Percentiles rank a stretch among this genome's conserved stretches.
Conservation (phyloP, 2,113 vertebrate genomes). For the Engystomops pustulosus region DNA sequence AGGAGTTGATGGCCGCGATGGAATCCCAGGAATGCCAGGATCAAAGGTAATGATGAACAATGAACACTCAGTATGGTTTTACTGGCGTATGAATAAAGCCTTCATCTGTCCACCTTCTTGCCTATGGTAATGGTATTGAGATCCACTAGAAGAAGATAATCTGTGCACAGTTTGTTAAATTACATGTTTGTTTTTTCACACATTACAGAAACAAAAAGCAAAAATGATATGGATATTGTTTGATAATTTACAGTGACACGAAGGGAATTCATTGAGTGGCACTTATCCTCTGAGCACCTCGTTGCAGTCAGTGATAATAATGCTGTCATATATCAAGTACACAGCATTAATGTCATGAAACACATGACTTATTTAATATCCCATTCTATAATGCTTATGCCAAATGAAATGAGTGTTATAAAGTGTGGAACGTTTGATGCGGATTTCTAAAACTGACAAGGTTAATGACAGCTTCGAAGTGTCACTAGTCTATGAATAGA, state of each 20-base stretch:
- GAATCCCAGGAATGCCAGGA: constrained; percentile 95
- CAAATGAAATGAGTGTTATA: constrained; percentile 54
- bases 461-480: constrained; percentile 55
- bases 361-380: constrained; percentile 52
- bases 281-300: constrained; percentile 10
- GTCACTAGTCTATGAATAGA: constrained; percentile 51
- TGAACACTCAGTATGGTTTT: neutral
- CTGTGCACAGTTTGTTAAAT: constrained; percentile 11
- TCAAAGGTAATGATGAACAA: constrained; percentile 81
- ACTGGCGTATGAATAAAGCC: neutral
- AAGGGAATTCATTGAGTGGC: neutral
- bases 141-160: neutral
- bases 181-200: constrained; percentile 26
- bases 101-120: neutral
- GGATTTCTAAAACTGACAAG: constrained; percentile 51
- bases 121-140: neutral
- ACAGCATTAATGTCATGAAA: constrained; percentile 49
- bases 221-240: neutral
- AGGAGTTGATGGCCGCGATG: constrained; percentile 89
- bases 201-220: neutral
- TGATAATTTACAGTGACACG: neutral
- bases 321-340: constrained; percentile 41
- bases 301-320: constrained; percentile 27
- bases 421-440: constrained; percentile 44
- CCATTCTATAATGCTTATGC: constrained; percentile 44